Evolutionary conservation across 2,113 vertebrate species (phyloP).

Genomic region (Cavia aperea): DNA sequence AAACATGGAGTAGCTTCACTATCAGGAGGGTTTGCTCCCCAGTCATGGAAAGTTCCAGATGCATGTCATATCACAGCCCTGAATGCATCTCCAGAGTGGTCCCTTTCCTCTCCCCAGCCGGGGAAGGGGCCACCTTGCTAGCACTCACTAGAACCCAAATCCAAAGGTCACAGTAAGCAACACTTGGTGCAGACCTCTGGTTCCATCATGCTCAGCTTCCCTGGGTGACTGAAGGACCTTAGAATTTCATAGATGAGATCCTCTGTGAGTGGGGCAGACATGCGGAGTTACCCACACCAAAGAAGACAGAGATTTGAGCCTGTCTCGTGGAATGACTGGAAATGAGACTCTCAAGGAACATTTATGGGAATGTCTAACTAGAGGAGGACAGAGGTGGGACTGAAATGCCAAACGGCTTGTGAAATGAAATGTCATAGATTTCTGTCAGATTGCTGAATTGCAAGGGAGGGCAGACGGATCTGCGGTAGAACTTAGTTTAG

Average conservation of each 20-base stretch:
- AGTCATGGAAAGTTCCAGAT: background rate
- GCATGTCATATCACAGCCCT: background rate
- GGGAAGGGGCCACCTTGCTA: background rate
- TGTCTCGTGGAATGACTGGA: background rate
- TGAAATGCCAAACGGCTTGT: background rate
- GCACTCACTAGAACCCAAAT: too few species aligned
- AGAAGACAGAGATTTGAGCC: background rate
- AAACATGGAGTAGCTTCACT: background rate
- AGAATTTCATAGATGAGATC: background rate
- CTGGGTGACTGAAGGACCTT: background rate
- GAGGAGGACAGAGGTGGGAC: background rate
- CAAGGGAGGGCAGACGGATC: background rate
- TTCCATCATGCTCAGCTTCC: fast-evolving
- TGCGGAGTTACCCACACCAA: background rate
- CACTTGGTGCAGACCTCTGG: fast-evolving
- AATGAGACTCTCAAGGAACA: background rate
- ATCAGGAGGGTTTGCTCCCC: too few species aligned
- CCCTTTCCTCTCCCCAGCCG: background rate
- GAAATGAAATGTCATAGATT: background rate
- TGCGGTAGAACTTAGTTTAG: background rate
- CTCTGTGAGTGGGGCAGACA: fast-evolving
- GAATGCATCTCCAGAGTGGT: background rate
- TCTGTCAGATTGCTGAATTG: background rate
- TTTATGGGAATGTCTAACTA: background rate
- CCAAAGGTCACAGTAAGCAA: background rate